Evolutionary conservation across 2,797 vertebrate genomes (phyloP), one percentile per base, ranked within the genome.

Genomic region (Sebastolobus altivelis): DNA sequence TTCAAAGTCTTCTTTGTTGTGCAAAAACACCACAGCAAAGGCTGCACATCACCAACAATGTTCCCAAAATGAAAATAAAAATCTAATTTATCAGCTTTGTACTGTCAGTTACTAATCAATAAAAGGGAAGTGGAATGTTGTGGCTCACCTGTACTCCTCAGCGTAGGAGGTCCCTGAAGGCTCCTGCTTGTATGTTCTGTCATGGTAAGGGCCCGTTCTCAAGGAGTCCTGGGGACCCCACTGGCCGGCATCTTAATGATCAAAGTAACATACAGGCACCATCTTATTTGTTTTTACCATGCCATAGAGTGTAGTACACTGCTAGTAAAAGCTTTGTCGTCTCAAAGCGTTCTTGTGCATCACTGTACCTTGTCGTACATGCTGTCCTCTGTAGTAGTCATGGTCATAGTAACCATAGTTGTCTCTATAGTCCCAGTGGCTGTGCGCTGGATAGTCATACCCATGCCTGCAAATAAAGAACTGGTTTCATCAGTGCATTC

Each of bases 391-490:
- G 71, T 95, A 92, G 79, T 93, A 92, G 79, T 91, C 84, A 3
- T 83, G 78, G 31, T 93, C 85, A 63, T 94, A 92, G 77, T 94
- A 94, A 35, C 82, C 29, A 6, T 95, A 95, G 75, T 88, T 87
- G 25, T 95, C 94, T 80, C 93, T 80, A 6, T 94, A 92, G 75
- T 87, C 89, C 83, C 93, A 87, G 31, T 95, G 92, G 66, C 84
- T 89, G 80, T 93, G 89, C 3, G 91, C 84, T 0, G 79, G 75
- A 22, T 96, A 95, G 82, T 97, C 94, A 54, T 95, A 95, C 0
- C 90, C 94, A 61, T 94, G 93, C 86, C 98, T 99, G 88, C 68
- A 95, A 92, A 84, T 4, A 79, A 65, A 86, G 2, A 1, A 10
- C 37, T 58, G 4, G 16, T 74, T 31, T 65, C 12, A 59, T 56